Evolutionary conservation across 2,113 vertebrate species (phyloP).

Genomic region (Clarias batrachus): DNA sequence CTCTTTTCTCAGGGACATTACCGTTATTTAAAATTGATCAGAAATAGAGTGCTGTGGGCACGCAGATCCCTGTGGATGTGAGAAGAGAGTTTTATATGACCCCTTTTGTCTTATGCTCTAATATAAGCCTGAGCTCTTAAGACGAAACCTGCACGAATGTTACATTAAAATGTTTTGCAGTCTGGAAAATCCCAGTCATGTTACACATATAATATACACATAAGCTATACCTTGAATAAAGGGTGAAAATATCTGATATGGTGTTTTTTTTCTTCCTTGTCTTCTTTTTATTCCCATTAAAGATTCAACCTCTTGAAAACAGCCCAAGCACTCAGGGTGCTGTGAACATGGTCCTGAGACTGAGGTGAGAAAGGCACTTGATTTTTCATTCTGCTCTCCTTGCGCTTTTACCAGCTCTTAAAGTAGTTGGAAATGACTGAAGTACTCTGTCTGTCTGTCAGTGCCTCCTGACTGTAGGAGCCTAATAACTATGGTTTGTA

Average conservation of each 20-base stretch:
- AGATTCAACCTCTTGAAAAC: slow-evolving; percentile 73
- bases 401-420: slow-evolving; percentile 25
- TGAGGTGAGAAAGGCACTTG: slow-evolving; percentile 82
- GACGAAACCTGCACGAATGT: background rate
- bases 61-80: background rate
- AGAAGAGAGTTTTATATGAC: background rate
- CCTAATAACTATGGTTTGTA: slow-evolving; percentile 20
- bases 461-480: background rate
- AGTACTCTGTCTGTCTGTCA: slow-evolving; percentile 4
- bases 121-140: background rate
- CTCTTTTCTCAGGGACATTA: slow-evolving; percentile 18
- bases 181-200: too few species aligned
- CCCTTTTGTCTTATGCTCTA: background rate
- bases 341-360: slow-evolving; percentile 93
- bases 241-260: background rate
- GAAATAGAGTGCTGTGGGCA: background rate
- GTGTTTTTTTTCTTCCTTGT: background rate
- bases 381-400: slow-evolving; percentile 50
- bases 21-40: slow-evolving; percentile 2
- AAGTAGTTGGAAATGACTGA: slow-evolving; percentile 1
- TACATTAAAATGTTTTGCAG: background rate
- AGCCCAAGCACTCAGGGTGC: slow-evolving; percentile 77
- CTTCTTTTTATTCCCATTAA: background rate
- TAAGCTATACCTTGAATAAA: background rate
- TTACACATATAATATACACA: background rate